These are phyloP conservation scores for Halocaridina rubra DNA, from an alignment of 2,888 invertebrate species.

Conservation along the genomic window DNA sequence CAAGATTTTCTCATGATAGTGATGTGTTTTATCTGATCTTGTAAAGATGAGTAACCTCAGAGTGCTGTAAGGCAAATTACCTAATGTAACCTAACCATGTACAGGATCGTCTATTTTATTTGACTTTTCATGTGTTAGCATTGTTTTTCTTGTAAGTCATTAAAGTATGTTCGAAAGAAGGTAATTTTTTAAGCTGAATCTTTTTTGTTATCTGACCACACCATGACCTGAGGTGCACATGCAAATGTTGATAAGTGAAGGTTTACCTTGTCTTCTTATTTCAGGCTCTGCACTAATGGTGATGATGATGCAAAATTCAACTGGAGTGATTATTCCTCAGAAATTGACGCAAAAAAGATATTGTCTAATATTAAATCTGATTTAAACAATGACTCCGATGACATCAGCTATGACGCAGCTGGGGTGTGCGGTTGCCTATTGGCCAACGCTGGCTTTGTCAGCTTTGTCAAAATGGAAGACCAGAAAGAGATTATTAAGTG, in stretches of 20 bases:
- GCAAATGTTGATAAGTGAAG: no score
- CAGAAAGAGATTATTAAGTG: conserved; percentile 7
- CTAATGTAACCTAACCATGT: no score
- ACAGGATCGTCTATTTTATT: not conserved
- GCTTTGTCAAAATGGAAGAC: not conserved
- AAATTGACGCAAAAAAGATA: conserved; percentile 20
- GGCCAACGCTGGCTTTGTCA: conserved; percentile 32
- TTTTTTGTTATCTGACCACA: no score
- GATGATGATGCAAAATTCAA: not conserved
- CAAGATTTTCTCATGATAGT: no score
- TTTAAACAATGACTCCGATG: conserved; percentile 9
- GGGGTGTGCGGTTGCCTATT: conserved; percentile 44
- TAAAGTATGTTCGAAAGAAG: not conserved
- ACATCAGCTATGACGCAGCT: conserved; percentile 42
- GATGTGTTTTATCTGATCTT: no score
- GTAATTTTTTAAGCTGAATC: no score
- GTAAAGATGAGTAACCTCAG: no score
- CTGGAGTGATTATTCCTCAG: conserved; percentile 22
- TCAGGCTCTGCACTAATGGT: not conserved
- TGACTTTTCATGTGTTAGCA: not conserved
- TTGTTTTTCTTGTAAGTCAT: not conserved
- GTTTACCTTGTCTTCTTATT: no score
- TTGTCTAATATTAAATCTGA: conserved; percentile 36
- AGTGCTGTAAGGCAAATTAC: no score
- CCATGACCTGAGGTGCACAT: no score